Evolutionary conservation across 2,888 invertebrate genomes (phyloP).

Genomic region (Pharmacophagus antenor): DNA sequence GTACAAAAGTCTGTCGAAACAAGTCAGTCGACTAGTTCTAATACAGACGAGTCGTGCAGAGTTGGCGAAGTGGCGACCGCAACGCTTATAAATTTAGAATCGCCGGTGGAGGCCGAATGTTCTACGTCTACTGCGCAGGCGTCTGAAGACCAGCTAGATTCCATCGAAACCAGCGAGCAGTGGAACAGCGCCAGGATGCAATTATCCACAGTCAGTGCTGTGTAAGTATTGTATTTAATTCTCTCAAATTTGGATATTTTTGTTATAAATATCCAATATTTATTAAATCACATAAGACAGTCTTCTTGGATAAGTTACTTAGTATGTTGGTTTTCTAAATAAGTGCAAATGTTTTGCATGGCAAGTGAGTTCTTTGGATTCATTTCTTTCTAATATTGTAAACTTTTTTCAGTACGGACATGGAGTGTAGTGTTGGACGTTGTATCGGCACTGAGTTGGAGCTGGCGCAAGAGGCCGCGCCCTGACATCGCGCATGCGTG

Average conservation of each 20-base stretch:
- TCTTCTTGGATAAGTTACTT: too few relatives aligned
- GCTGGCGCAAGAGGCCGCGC: conserved; percentile 62
- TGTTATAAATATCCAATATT: background rate
- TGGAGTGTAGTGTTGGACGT: conserved; percentile 76
- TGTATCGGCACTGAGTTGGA: conserved; percentile 53
- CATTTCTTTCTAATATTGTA: background rate
- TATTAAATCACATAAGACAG: too few relatives aligned
- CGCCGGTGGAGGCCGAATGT: conserved; percentile 46
- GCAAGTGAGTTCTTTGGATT: too few relatives aligned
- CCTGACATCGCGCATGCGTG: conserved; percentile 59
- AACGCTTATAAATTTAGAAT: conserved; percentile 70
- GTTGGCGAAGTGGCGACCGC: conserved; percentile 67
- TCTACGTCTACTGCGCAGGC: conserved; percentile 39
- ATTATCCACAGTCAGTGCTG: conserved; percentile 57
- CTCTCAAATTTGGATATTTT: background rate
- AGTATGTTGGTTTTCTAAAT: too few relatives aligned
- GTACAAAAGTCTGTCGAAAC: conserved; percentile 66
- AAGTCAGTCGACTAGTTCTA: conserved; percentile 68
- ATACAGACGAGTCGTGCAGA: conserved; percentile 58
- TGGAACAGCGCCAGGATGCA: conserved; percentile 68
- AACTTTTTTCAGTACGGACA: conserved; percentile 59
- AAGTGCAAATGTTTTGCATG: too few relatives aligned
- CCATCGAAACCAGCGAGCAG: conserved; percentile 69
- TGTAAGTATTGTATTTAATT: conserved; percentile 52
- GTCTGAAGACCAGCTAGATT: conserved; percentile 67